phyloP scores from a whole-genome alignment of 2,113 vertebrate species.

The Dipodomys merriami region DNA sequence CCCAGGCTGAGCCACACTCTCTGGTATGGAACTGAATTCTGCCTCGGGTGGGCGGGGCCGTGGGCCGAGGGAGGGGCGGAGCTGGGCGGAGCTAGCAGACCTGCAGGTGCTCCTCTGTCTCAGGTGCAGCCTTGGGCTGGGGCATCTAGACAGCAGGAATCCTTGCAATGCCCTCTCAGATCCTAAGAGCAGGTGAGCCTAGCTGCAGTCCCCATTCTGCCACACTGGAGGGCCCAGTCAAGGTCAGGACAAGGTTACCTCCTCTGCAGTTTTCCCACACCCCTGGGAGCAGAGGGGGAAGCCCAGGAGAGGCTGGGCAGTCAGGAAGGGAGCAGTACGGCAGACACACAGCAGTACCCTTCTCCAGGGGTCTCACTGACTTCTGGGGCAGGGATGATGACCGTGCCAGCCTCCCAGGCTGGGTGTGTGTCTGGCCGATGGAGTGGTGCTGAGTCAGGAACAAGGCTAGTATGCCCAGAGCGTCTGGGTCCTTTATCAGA shows the following conservation, averaged over 20 bases:
- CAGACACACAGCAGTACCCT: neutral
- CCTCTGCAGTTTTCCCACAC: neutral
- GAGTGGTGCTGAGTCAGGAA: accelerated
- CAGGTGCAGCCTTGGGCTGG: neutral
- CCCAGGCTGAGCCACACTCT: no score
- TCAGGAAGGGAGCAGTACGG: neutral
- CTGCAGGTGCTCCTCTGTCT: neutral
- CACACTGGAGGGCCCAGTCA: neutral
- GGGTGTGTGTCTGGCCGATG: accelerated
- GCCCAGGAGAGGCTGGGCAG: no score
- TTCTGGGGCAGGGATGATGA: neutral
- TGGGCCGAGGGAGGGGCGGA: neutral
- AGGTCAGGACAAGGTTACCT: accelerated
- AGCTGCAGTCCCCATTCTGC: no score
- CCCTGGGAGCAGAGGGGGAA: neutral
- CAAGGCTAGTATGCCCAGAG: no score
- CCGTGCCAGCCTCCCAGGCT: accelerated
- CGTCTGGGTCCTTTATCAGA: neutral
- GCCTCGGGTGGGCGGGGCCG: accelerated
- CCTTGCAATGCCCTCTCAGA: neutral
- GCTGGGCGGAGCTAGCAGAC: no score
- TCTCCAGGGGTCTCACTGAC: neutral
- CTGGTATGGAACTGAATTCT: neutral
- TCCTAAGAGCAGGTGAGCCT: neutral
- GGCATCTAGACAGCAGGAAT: neutral